Evolutionary conservation across 2,113 vertebrate species (phyloP), one percentile per base, ranked within the genome.

Genomic region (Psammodynastes pulverulentus): DNA sequence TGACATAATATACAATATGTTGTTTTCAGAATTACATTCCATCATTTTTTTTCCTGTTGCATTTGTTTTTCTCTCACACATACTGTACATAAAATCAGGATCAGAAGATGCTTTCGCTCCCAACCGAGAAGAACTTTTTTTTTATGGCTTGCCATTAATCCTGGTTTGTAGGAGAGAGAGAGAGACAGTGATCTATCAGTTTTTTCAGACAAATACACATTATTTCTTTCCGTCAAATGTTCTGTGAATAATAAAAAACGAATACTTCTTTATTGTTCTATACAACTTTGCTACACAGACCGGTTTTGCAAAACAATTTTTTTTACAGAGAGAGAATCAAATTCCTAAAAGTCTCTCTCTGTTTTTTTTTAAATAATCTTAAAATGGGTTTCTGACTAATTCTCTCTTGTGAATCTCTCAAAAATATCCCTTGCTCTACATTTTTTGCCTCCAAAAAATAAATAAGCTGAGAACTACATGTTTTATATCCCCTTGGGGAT

Each of bases 11-110:
- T 86, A 17, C n/a, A 89, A 3, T 89, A 89, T 89, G 88, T 91
- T 92, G 86, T 86, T 95, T 94, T 54, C 34, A 79, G 91, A 48
- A 26, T 19, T 5, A 9, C 89, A 58, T 9, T 91, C 89, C n/a
- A 34, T 46, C 92, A 87, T 52, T 90, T 9, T 6, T 52, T 88
- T 53, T 13, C 8, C 84, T n/a, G 6, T 67, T 46, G 90, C 19
- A 56, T 8, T 10, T 90, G 48, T n/a, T 51, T 43, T 94, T 94
- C 19, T 92, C 8, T 58, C 89, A 86, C 86, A 29, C 39, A 93
- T 29, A n/a, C n/a, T n/a, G n/a, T n/a, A 87, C 3, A 87, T 90
- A 79, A 54, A 87, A 15, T 56, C 52, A 88, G 93, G 88, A 89
- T 92, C n/a, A 52, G 46, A 51, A 90, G 93, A 94, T 49, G 21